Evolutionary conservation across 1,140 invertebrate genomes (phyloP), one percentile per base, ranked within the genome.

Genomic region (Drosophila kurseongensis): DNA sequence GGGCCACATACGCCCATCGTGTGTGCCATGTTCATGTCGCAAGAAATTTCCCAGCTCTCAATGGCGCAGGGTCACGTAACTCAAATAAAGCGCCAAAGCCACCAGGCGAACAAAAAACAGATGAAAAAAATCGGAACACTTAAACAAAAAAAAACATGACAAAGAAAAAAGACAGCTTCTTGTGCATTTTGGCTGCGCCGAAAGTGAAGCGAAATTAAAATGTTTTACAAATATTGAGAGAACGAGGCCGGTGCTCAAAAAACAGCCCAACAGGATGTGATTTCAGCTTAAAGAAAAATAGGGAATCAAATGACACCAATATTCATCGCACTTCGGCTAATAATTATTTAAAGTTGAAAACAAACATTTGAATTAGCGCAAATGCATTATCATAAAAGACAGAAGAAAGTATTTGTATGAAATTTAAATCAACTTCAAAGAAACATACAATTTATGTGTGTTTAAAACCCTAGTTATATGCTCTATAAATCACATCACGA

Each of bases 11-110:
- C 63, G 23, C 51, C 67, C 36, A 41, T 57, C 66, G 54, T 48
- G 72, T 67, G 63, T 71, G 75, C 55, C 78, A 82, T 88, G 82
- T 86, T 86, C 82, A 86, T 86, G 82, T 88, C 83, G 82, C 83
- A 82, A 78, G 83, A 82, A 82, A 82, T 82, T 82, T 86, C 63
- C 77, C 65, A 48, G 56, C 75, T 67, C 83, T 78, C 82, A 88
- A 88, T 85, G 83, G 78, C 75, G 79, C 83, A 88, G 83, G 83
- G 82, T 86, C 82, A 86, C 82, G 82, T 86, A 86, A 82, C 83
- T 88, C 82, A 86, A 86, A 86, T 86, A 86, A 86, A 86, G 83
- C 77, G 78, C 75, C 81, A 78, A 85, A 84, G 52, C 60, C 52
- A 73, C 58, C 58, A 52, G 65, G 71, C 60, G 68, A 50, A 61